These are phyloP conservation scores for Poicephalus meyeri DNA, from an alignment of 2,113 vertebrate genomes.

Conservation along the genomic window DNA sequence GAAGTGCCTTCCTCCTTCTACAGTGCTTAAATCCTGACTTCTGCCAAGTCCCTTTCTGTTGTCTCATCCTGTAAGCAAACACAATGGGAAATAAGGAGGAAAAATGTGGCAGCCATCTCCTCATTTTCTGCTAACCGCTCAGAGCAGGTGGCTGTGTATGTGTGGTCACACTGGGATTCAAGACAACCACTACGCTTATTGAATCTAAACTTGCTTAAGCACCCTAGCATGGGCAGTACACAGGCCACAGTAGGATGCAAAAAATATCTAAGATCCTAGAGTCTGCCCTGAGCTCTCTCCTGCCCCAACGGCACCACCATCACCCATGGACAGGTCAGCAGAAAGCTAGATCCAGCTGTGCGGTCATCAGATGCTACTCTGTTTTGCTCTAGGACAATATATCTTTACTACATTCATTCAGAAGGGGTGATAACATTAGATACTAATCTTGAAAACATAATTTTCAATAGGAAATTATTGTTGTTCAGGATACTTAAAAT, in stretches of 20 bases:
- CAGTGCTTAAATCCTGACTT: neutral
- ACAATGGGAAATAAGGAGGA: neutral
- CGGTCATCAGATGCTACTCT: neutral
- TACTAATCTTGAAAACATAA: neutral
- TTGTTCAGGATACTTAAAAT: neutral
- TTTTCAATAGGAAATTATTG: neutral
- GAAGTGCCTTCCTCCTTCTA: neutral
- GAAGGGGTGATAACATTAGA: neutral
- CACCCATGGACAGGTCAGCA: neutral
- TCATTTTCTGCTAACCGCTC: neutral
- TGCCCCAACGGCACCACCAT: neutral
- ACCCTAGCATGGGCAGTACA: neutral
- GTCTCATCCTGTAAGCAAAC: neutral
- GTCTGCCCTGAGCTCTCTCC: neutral
- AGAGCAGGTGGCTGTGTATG: neutral
- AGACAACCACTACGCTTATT: neutral
- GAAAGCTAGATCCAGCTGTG: neutral
- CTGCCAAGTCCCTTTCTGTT: neutral
- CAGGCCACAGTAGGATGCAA: neutral
- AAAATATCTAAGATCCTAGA: neutral
- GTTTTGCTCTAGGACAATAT: neutral
- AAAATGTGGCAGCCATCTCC: neutral
- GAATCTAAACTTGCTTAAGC: neutral
- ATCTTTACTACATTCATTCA: neutral
- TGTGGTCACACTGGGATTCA: neutral